Conservation (phyloP, 2,797 vertebrate genomes). For the Poecilia velifera region DNA sequence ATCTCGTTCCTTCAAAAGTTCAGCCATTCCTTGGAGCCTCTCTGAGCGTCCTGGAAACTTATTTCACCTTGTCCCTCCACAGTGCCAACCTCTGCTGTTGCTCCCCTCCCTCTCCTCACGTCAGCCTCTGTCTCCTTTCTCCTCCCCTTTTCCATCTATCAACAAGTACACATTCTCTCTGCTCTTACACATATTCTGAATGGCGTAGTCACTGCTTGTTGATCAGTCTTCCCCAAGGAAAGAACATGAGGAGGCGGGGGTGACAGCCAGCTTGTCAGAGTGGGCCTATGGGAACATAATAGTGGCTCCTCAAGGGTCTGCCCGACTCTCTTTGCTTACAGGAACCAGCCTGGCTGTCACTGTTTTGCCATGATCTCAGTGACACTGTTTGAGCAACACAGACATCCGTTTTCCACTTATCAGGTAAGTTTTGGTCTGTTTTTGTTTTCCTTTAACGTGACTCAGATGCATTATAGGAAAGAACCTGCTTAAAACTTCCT, state of each 20-base stretch:
- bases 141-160: slow-evolving; percentile 71
- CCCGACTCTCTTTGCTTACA: slow-evolving; percentile 36
- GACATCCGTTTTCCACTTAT: slow-evolving; percentile 34
- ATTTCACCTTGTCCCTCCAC: slow-evolving; percentile 63
- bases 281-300: slow-evolving; percentile 75
- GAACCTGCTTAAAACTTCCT: slow-evolving; percentile 9
- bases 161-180: slow-evolving; percentile 71
- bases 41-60: slow-evolving; percentile 51
- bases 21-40: slow-evolving; percentile 59
- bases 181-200: slow-evolving; percentile 77
- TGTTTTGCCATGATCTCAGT: slow-evolving; percentile 62
- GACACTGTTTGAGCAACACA: slow-evolving; percentile 58
- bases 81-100: slow-evolving; percentile 56
- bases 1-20: slow-evolving; percentile 25
- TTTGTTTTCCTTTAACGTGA: slow-evolving; percentile 1
- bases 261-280: slow-evolving; percentile 82
- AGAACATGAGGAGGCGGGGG: slow-evolving; percentile 59
- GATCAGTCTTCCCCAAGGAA: slow-evolving; percentile 77
- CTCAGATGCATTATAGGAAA: slow-evolving; percentile 5
- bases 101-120: slow-evolving; percentile 21
- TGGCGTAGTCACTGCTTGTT: slow-evolving; percentile 81
- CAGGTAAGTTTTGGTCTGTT: slow-evolving; percentile 68
- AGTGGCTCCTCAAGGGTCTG: slow-evolving; percentile 55
- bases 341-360: slow-evolving; percentile 38
- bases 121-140: slow-evolving; percentile 49